Conservation (phyloP, 2,797 vertebrate genomes). For the Emys orbicularis region DNA sequence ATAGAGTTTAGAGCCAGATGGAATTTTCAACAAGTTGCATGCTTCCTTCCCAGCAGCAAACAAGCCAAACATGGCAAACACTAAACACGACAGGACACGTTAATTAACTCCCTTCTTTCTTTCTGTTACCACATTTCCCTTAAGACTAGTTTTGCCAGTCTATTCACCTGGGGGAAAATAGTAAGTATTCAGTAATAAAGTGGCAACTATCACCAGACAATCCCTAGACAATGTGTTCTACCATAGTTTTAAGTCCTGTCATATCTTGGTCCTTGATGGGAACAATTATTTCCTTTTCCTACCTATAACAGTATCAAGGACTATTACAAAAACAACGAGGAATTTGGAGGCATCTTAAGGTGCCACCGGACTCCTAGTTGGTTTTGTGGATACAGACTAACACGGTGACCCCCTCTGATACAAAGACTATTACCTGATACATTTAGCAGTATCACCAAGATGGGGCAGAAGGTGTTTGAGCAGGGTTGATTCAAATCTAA, state of each 20-base stretch:
- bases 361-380: too few species aligned
- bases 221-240: neutral
- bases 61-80: neutral
- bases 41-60: conserved; percentile 15
- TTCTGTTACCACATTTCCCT: neutral
- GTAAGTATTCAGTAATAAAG: neutral
- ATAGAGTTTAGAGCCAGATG: conserved; percentile 39
- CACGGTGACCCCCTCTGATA: too few species aligned
- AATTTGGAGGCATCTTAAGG: too few species aligned
- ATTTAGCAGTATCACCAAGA: neutral
- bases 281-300: neutral
- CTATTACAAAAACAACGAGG: neutral
- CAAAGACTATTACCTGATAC: neutral
- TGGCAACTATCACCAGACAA: neutral
- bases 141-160: neutral
- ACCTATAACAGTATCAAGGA: neutral
- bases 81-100: conserved; percentile 32
- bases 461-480: neutral
- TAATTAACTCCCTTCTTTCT: neutral
- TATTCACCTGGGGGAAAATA: neutral
- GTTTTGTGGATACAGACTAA: too few species aligned
- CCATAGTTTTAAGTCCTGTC: neutral
- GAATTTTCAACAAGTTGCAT: conserved; percentile 32
- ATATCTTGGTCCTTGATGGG: neutral
- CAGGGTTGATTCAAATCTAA: neutral